These are phyloP conservation scores for Cheirogaleus major DNA, from an alignment of 2,797 vertebrate genomes.

Conservation along the genomic window DNA sequence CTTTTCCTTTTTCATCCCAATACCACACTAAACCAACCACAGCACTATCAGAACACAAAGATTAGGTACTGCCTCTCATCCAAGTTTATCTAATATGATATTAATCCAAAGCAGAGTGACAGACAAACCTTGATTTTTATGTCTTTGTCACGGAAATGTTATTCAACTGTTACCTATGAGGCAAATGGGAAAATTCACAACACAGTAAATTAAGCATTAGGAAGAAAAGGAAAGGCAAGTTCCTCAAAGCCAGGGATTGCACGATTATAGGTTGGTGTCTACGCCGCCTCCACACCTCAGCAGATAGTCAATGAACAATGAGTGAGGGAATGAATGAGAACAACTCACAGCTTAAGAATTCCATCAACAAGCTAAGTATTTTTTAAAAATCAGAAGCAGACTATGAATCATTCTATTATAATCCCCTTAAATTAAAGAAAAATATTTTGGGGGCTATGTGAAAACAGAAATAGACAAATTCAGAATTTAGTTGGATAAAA, in stretches of 20 bases:
- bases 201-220: neutral
- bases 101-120: neutral
- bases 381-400: neutral
- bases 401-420: neutral
- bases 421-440: neutral
- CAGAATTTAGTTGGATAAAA: neutral
- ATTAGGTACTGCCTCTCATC: neutral
- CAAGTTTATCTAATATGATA: accelerated
- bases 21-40: neutral
- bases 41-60: neutral
- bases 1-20: conserved; percentile 75
- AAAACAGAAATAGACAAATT: neutral
- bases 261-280: neutral
- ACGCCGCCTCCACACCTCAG: neutral
- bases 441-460: neutral
- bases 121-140: too few relatives aligned
- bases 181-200: neutral
- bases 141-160: neutral
- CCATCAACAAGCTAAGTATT: neutral
- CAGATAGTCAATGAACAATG: accelerated
- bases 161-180: neutral
- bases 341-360: neutral
- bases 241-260: neutral
- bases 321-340: neutral
- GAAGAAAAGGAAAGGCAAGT: neutral